phyloP scores from a whole-genome alignment of 1,140 invertebrate species.

The Drosophila pandora region DNA sequence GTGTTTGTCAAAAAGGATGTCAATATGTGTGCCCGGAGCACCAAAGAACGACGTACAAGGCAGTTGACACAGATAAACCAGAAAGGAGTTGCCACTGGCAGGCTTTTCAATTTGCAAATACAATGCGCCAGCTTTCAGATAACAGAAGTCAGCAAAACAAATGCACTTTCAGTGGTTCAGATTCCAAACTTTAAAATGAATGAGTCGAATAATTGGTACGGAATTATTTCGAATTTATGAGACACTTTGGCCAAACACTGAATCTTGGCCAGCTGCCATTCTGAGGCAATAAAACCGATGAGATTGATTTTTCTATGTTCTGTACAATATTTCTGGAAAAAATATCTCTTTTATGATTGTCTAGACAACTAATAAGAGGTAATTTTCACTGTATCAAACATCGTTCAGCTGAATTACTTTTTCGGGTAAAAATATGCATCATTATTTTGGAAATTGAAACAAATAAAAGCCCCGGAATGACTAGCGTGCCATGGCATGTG shows the following conservation, averaged over 20 bases:
- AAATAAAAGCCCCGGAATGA: constrained; percentile 33
- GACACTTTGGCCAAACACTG: constrained; percentile 9
- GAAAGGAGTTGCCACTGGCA: constrained; percentile 9
- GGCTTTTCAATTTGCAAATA: constrained; percentile 27
- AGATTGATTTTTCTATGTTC: neutral
- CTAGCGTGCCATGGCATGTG: constrained; percentile 35
- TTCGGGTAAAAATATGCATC: constrained; percentile 49
- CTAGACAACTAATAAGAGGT: constrained; percentile 14
- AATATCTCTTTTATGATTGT: constrained; percentile 1
- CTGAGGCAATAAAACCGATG: neutral
- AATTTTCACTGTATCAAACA: constrained; percentile 39
- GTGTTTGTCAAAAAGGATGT: constrained; percentile 74
- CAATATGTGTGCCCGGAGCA: constrained; percentile 56
- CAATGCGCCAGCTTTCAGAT: constrained; percentile 44
- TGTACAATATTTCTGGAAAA: constrained; percentile 4
- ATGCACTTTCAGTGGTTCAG: constrained; percentile 18
- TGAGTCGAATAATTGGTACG: constrained; percentile 31
- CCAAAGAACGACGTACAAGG: constrained; percentile 32
- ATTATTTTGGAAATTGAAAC: constrained; percentile 34
- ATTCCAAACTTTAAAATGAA: constrained; percentile 5
- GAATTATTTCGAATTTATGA: constrained; percentile 1
- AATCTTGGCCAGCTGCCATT: constrained; percentile 19
- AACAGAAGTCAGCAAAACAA: constrained; percentile 16
- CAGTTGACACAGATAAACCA: constrained; percentile 69
- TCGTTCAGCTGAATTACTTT: constrained; percentile 39